These are phyloP conservation scores for Carassius auratus DNA, from an alignment of 2,113 vertebrate genomes.

Conservation along the genomic window DNA sequence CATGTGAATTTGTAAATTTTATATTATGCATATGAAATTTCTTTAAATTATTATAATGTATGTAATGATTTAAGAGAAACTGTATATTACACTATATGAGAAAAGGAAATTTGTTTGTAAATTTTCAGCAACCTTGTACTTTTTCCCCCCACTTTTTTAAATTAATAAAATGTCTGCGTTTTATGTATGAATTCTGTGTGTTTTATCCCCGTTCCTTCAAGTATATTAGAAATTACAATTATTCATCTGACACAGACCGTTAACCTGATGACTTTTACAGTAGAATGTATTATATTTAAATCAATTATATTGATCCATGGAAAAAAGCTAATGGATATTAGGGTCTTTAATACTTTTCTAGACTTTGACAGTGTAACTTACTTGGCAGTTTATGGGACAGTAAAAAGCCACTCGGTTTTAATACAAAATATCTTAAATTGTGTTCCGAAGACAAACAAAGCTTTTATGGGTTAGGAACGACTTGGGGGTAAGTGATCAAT, in stretches of 20 bases:
- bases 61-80: constrained; percentile 38
- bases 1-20: constrained; percentile 57
- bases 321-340: neutral
- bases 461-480: too few relatives aligned
- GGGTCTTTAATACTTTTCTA: too few relatives aligned
- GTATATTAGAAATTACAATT: neutral
- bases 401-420: too few relatives aligned
- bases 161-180: constrained; percentile 52
- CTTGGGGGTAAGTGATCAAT: too few relatives aligned
- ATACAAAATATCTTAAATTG: too few relatives aligned
- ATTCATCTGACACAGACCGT: neutral
- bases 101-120: constrained; percentile 40
- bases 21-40: constrained; percentile 48
- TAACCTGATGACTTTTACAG: neutral
- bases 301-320: neutral
- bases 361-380: too few relatives aligned
- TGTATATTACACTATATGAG: constrained; percentile 17
- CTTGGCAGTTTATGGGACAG: too few relatives aligned
- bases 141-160: constrained; percentile 44
- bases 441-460: too few relatives aligned
- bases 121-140: constrained; percentile 41
- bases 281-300: neutral
- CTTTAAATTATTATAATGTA: constrained; percentile 49
- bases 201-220: neutral
- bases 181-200: neutral